Evolutionary conservation across 2,888 invertebrate species (phyloP).

Genomic region (Apocheima hispidaria): DNA sequence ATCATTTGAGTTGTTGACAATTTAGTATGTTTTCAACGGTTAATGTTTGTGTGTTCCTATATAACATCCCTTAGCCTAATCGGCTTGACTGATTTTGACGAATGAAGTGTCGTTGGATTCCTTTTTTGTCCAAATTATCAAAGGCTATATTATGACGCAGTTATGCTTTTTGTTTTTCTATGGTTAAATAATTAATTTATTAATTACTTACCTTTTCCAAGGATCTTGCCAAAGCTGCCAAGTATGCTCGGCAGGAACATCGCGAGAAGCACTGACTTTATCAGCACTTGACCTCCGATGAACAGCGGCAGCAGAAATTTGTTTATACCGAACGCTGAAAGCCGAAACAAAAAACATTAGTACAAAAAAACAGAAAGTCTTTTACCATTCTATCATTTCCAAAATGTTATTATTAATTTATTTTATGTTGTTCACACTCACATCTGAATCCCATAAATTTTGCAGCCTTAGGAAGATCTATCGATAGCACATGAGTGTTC

Average conservation of each 20-base stretch:
- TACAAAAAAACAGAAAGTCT: too few species aligned
- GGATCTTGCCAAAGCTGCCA: slow-evolving; percentile 93
- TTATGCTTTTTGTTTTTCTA: not conserved
- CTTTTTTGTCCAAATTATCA: too few species aligned
- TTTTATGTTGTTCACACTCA: slow-evolving; percentile 68
- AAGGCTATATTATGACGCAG: too few species aligned
- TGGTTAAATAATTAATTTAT: too few species aligned
- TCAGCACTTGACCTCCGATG: slow-evolving; percentile 91
- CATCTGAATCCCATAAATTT: slow-evolving; percentile 88
- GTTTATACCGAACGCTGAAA: slow-evolving; percentile 92
- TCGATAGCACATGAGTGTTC: slow-evolving; percentile 87
- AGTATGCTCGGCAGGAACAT: slow-evolving; percentile 94
- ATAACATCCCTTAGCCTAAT: too few species aligned
- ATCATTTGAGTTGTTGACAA: slow-evolving; percentile 12
- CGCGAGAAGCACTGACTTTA: slow-evolving; percentile 93
- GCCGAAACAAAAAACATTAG: slow-evolving; percentile 7
- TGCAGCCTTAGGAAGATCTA: slow-evolving; percentile 89
- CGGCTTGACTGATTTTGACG: too few species aligned
- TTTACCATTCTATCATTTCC: too few species aligned
- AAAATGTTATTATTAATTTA: too few species aligned
- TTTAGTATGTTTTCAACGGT: slow-evolving; percentile 11
- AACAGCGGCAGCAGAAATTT: slow-evolving; percentile 93
- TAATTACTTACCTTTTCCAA: slow-evolving; percentile 89
- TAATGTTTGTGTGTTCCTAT: too few species aligned
- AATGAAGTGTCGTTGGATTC: too few species aligned